A percentile compares a stretch with the other conserved stretches of the same genome.
Evolutionary conservation across 2,797 vertebrate species (phyloP).

Genomic region (Anguilla obscura): DNA sequence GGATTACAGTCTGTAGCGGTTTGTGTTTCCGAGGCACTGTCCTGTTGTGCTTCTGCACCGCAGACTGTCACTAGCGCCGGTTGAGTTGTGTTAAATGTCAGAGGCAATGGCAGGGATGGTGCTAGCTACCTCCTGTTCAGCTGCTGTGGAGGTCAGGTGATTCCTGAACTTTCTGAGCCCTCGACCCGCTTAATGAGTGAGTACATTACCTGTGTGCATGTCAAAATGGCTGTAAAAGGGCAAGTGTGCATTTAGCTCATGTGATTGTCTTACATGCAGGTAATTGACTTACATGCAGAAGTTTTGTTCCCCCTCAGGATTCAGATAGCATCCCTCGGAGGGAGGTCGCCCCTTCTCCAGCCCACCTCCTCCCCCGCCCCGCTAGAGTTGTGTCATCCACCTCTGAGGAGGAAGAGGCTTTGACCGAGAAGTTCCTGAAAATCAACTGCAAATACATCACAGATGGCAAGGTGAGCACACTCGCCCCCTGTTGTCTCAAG

Average conservation of each 20-base stretch:
- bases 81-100: background rate
- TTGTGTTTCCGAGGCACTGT: background rate
- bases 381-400: conserved; percentile 91
- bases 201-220: background rate
- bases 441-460: conserved; percentile 99
- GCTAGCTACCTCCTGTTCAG: background rate
- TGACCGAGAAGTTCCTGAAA: conserved; percentile 99
- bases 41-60: background rate
- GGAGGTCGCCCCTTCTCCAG: conserved; percentile 71
- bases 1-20: background rate
- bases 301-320: conserved; percentile 70
- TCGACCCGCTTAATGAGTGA: background rate
- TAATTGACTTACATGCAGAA: background rate
- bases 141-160: background rate
- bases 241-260: background rate
- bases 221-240: background rate
- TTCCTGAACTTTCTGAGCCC: background rate
- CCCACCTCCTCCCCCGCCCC: conserved; percentile 75
- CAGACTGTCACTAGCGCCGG: background rate
- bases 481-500: background rate
- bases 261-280: background rate
- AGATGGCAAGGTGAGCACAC: conserved; percentile 81
- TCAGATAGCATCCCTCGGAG: conserved; percentile 76
- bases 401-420: conserved; percentile 97
- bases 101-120: background rate